Evolutionary conservation across 2,113 vertebrate species (phyloP).

Genomic region (Spea multiplicata): DNA sequence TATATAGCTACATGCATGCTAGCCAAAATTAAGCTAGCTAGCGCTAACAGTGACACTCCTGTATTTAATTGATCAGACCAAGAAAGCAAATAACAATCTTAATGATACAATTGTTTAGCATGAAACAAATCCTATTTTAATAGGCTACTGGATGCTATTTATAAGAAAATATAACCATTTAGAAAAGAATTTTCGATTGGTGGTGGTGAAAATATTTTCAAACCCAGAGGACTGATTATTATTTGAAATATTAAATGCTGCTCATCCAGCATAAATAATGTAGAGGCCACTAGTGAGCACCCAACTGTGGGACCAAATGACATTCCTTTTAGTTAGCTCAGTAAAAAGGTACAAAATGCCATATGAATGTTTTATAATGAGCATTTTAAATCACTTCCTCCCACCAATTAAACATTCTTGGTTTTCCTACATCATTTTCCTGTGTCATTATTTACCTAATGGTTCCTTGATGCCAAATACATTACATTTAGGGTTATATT

Average conservation of each 20-base stretch:
- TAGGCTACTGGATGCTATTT: no score
- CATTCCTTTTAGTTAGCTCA: conserved; percentile 46
- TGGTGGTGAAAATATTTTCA: background rate
- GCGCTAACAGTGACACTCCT: no score
- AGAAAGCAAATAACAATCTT: no score
- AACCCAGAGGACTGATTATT: conserved; percentile 12
- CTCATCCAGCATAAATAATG: conserved; percentile 45
- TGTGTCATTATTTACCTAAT: background rate
- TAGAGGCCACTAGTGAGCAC: conserved; percentile 42
- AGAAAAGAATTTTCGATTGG: no score
- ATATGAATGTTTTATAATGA: conserved; percentile 49
- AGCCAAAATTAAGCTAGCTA: no score
- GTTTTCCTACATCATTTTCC: conserved; percentile 7
- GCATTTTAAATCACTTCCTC: conserved; percentile 45
- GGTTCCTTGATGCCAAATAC: no score
- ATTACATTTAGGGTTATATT: no score
- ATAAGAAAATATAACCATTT: no score
- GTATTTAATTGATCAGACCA: no score
- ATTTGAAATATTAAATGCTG: conserved; percentile 40
- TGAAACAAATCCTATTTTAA: no score
- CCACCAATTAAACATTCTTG: conserved; percentile 23
- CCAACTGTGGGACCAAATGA: conserved; percentile 41
- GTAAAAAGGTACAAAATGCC: conserved; percentile 45
- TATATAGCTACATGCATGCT: no score
- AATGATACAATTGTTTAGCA: no score